Evolutionary conservation across 2,797 vertebrate species (phyloP), one percentile per base, ranked within the genome.

Genomic region (Distichodus sexfasciatus): DNA sequence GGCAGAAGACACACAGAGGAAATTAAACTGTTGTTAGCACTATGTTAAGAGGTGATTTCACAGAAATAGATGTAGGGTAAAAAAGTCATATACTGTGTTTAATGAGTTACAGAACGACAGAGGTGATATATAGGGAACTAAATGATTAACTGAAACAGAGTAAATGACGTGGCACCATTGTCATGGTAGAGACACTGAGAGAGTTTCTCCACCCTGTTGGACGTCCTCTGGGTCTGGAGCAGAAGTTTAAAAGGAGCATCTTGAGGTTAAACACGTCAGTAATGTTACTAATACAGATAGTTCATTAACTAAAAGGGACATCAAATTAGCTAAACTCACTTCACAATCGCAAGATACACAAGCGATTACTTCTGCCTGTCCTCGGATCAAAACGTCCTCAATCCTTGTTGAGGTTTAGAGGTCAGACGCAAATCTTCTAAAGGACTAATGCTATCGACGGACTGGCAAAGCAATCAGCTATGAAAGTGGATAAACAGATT

Each of bases 231-330:
- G 15, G 43, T 15, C 43, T 69, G 38, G n/a, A 43, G 33, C 33
- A 53, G 28, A 65, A 44, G 59, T 63, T 51, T 69, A 46, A 55
- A n/a, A 11, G 47, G 24, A 66, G 41, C 33, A n/a, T 23, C 29
- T 24, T 38, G 15, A 57, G 31, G 26, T 63, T 60, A 26, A 61
- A 62, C 17, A 38, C 38, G 35, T 57, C 36, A 69, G 57, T 70
- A 36, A 43, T 55, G 62, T 46, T 36, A 38, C 36, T 5, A 1
- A 2, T 71, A 15, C 41, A n/a, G 26, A 24, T 41, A 33, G 23
- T 44, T 67, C 43, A 71, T 67, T 66, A 63, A 55, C 71, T 74
- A 71, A 74, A n/a, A 51, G 50, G 29, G 14, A 29, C 46, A 35
- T 17, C 24, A 29, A 2, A 5, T 46, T 43, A 59, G 26, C 44